These are phyloP conservation scores for Octomys mimax DNA, from an alignment of 2,797 vertebrate species.

Conservation along the genomic window DNA sequence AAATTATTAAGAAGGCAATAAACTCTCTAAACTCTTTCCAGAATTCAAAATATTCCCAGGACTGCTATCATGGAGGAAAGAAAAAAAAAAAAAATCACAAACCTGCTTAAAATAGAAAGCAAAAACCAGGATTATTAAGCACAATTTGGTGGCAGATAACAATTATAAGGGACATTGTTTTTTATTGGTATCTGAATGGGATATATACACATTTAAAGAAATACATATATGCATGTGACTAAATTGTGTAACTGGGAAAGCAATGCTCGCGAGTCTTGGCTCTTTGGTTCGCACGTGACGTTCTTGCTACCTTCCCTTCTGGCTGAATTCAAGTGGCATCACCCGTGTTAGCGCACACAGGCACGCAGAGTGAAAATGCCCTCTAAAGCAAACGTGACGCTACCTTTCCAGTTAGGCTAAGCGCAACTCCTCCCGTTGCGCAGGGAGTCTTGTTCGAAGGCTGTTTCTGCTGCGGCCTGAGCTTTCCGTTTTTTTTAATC, in stretches of 20 bases:
- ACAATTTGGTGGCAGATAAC: background rate
- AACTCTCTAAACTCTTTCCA: constrained; percentile 78
- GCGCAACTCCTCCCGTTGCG: background rate
- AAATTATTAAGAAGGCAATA: constrained; percentile 85
- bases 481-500: background rate
- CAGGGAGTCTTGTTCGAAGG: background rate
- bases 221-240: background rate
- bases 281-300: constrained; percentile 51
- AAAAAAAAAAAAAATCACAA: constrained; percentile 34
- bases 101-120: constrained; percentile 64
- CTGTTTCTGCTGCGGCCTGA: background rate
- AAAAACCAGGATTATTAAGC: constrained; percentile 32
- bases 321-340: constrained; percentile 11
- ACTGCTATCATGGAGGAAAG: constrained; percentile 36
- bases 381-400: background rate
- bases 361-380: background rate
- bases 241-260: background rate
- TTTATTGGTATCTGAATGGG: background rate
- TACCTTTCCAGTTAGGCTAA: background rate
- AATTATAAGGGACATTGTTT: constrained; percentile 26
- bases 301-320: constrained; percentile 68
- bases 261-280: background rate
- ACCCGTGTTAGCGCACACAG: background rate
- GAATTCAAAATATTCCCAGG: constrained; percentile 78
- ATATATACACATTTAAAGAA: background rate